Evolutionary conservation across 2,888 invertebrate genomes (phyloP), one percentile per base, ranked within the genome.

Genomic region (Hemicrepidius hirtus): DNA sequence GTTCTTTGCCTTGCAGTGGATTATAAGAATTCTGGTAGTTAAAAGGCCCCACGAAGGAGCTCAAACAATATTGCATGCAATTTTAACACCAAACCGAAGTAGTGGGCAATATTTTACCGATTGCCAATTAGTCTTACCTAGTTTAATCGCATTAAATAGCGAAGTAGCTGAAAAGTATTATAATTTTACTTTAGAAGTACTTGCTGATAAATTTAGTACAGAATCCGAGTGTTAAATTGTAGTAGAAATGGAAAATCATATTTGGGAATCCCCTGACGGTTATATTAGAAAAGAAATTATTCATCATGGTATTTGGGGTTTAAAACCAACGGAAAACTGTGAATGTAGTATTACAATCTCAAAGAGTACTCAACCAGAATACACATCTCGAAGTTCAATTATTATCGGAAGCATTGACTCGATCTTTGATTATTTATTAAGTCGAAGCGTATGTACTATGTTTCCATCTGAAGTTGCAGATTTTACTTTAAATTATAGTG

Each of bases 371-470:
- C 65, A 80, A 32, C 57, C 76, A 64, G 73, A 79, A 40, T 81
- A 79, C 75, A 76, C 76, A 35, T 71, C 77, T 71, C 72, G 68
- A 10, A 18, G 5, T 20, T 49, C 60, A 4, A 73, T 84, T 55
- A 77, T 78, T 32, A 85, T 89, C 79, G 89, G 89, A 0, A 84
- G 87, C 60, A 86, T 84, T 41, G 77, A 85, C 67, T 85, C 86
- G 3, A 86, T 87, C 3, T 79, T 89, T 62, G 89, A 88, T 75
- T 86, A 85, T 68, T 85, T 87, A 71, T 76, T 89, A 50, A 88
- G 89, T 77, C 78, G 86, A 55, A 83, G 88, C 57, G 80, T 89
- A 66, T 84, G 84, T 65, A 87, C 87, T 68, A 89, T 90, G 87
- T 73, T 86, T 28, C 77, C 82, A 3, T 86, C 86, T 16, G 90